Percentiles rank a stretch among this genome's conserved stretches.
phyloP scores from a whole-genome alignment of 1,140 invertebrate genomes.

The Drosophila setifemur region DNA sequence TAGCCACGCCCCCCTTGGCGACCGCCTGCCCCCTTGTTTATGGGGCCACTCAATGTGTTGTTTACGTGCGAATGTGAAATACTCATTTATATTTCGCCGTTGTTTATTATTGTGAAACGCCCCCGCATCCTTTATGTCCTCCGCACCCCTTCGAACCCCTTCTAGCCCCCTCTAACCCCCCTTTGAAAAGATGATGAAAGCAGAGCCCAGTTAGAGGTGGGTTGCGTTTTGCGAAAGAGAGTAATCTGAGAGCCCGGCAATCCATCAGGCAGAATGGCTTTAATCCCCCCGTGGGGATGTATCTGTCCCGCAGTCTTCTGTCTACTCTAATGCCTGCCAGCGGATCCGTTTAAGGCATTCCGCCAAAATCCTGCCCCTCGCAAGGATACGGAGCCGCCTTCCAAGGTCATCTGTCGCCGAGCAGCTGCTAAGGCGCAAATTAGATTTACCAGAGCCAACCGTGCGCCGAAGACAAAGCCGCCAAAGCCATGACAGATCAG shows the following conservation, averaged over 20 bases:
- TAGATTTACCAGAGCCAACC: slow-evolving; percentile 56
- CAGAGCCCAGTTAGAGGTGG: neutral
- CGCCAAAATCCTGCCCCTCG: slow-evolving; percentile 1
- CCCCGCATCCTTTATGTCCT: too few relatives aligned
- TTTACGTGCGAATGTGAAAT: slow-evolving; percentile 73
- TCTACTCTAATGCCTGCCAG: slow-evolving; percentile 35
- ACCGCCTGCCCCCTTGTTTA: neutral
- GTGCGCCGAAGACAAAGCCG: slow-evolving; percentile 42
- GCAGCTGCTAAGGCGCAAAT: slow-evolving; percentile 68
- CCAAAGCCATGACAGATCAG: slow-evolving; percentile 16
- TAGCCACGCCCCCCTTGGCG: slow-evolving; percentile 47
- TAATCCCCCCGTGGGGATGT: slow-evolving; percentile 23
- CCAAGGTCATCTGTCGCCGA: slow-evolving; percentile 55
- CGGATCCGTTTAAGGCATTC: slow-evolving; percentile 58
- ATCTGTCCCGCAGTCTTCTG: neutral
- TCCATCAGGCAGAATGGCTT: slow-evolving; percentile 50
- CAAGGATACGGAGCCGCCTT: neutral
- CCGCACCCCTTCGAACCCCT: too few relatives aligned
- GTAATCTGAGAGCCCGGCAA: slow-evolving; percentile 10
- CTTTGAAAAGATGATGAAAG: slow-evolving; percentile 60
- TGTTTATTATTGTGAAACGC: slow-evolving; percentile 40
- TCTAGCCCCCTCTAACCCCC: too few relatives aligned
- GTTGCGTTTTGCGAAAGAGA: too few relatives aligned
- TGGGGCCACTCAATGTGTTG: slow-evolving; percentile 55
- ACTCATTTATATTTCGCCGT: slow-evolving; percentile 54